These are phyloP conservation scores for Zele albiditarsus DNA, from an alignment of 2,888 invertebrate genomes.

Conservation along the genomic window DNA sequence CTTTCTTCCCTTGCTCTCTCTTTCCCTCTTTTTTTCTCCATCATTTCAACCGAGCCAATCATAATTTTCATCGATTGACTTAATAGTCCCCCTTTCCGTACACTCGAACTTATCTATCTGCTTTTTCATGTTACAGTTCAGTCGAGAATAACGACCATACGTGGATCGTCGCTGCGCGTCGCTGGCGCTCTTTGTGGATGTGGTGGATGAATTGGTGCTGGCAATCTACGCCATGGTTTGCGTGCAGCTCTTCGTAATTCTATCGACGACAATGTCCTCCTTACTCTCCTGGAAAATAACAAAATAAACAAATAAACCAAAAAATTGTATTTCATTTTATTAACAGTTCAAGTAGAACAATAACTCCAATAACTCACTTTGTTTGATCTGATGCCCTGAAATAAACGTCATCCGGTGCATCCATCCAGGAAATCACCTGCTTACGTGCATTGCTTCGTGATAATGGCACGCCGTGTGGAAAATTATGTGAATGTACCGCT, in stretches of 20 bases:
- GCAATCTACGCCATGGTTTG: conserved; percentile 85
- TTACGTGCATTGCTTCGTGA: conserved; percentile 85
- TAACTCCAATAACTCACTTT: conserved; percentile 92
- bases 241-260: conserved; percentile 89
- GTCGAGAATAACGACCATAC: conserved; percentile 73
- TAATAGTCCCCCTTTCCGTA: not conserved
- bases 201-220: conserved; percentile 62
- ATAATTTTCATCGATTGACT: conserved; percentile 42
- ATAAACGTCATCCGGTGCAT: conserved; percentile 97
- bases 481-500: conserved; percentile 65
- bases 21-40: not conserved
- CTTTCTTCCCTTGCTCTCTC: not conserved
- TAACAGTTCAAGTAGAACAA: too few species aligned
- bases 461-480: conserved; percentile 77
- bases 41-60: not conserved
- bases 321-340: not conserved
- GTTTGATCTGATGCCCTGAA: conserved; percentile 92
- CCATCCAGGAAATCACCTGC: conserved; percentile 98
- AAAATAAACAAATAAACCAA: not conserved
- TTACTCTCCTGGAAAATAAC: conserved; percentile 80
- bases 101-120: conserved; percentile 13
- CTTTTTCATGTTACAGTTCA: conserved; percentile 60
- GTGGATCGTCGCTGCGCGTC: conserved; percentile 65
- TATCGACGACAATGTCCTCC: conserved; percentile 85
- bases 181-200: conserved; percentile 63